Evolutionary conservation across 2,797 vertebrate genomes (phyloP).

Genomic region (Fistularia tabacaria): DNA sequence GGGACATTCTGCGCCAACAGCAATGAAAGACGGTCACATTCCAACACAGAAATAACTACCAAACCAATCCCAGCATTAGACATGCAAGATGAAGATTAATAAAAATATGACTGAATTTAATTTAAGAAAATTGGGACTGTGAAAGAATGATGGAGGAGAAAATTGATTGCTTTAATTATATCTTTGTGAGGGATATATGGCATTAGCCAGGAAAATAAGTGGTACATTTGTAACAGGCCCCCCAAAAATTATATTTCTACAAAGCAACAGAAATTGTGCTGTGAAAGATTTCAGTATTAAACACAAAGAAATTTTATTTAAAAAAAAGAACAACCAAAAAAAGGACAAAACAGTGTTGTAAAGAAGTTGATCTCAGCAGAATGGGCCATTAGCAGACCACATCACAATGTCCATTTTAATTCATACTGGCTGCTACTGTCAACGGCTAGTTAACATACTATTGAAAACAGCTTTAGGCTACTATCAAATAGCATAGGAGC

Average conservation of each 20-base stretch:
- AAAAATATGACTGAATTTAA: background rate
- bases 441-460: conserved; percentile 33
- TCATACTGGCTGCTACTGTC: too few relatives aligned
- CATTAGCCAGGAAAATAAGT: conserved; percentile 50
- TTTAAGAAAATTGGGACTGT: background rate
- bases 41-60: conserved; percentile 6
- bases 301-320: too few relatives aligned
- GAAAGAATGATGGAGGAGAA: conserved; percentile 16
- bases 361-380: too few relatives aligned
- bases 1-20: conserved; percentile 19
- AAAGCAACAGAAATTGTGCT: too few relatives aligned
- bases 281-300: too few relatives aligned
- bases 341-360: too few relatives aligned
- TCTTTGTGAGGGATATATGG: conserved; percentile 49
- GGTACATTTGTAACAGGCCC: too few relatives aligned
- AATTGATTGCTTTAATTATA: conserved; percentile 64
- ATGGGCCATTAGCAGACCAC: too few relatives aligned
- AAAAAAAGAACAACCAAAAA: too few relatives aligned
- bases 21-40: conserved; percentile 32
- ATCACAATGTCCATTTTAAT: too few relatives aligned
- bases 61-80: conserved; percentile 1
- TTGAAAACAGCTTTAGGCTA: conserved; percentile 49
- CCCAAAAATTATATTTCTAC: too few relatives aligned
- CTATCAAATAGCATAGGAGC: conserved; percentile 52
- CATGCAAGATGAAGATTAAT: background rate